These are phyloP conservation scores for Palythoa heliodiscus DNA, from an alignment of 92 coral and sea anemone species.

Conservation along the genomic window DNA sequence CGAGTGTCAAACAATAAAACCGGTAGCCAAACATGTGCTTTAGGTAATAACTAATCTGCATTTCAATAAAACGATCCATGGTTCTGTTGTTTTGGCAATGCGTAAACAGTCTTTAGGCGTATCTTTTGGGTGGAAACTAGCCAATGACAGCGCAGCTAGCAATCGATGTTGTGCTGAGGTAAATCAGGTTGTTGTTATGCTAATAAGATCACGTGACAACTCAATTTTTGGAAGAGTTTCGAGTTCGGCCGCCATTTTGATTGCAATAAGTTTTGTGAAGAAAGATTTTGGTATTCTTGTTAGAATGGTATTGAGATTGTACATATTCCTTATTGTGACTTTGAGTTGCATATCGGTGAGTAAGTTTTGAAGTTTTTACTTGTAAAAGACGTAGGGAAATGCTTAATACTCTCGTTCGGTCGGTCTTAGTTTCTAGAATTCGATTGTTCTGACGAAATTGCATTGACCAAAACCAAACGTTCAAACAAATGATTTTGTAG, in stretches of 20 bases:
- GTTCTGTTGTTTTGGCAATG: background rate
- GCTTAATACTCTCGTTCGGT: background rate
- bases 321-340: constrained; percentile 29
- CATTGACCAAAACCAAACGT: background rate
- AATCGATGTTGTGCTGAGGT: background rate
- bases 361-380: background rate
- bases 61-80: background rate
- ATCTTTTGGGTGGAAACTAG: background rate
- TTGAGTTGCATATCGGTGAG: constrained; percentile 54
- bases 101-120: background rate
- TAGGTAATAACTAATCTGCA: background rate
- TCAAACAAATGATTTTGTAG: background rate
- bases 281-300: background rate
- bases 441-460: constrained; percentile 12
- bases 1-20: background rate
- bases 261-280: constrained; percentile 1
- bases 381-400: background rate
- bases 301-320: constrained; percentile 51
- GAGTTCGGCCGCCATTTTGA: constrained; percentile 21
- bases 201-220: constrained; percentile 17
- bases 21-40: background rate
- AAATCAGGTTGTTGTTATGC: constrained; percentile 18
- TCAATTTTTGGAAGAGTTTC: constrained; percentile 6
- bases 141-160: constrained; percentile 13
- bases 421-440: background rate